A percentile compares a stretch with the other conserved stretches of the same genome.
Conservation (phyloP, 1,140 invertebrate genomes). For the Pentalonia nigronervosa region DNA sequence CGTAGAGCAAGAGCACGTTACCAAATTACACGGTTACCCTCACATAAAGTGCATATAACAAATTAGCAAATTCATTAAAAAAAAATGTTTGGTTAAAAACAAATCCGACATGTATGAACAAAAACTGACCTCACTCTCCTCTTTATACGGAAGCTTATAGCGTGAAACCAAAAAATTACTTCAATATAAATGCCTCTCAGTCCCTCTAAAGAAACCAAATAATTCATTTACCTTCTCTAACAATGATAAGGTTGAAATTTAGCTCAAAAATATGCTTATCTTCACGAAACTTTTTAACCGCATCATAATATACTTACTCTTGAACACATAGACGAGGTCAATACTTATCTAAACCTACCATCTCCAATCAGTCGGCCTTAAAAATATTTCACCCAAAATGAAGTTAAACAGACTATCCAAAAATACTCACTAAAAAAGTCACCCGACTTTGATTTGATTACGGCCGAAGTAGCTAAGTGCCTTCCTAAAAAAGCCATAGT, state of each 20-base stretch:
- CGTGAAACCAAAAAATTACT: background rate
- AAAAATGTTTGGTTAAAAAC: background rate
- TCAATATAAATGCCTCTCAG: background rate
- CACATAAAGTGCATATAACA: too few relatives aligned
- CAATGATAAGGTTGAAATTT: background rate
- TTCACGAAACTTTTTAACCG: background rate
- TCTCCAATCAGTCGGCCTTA: background rate
- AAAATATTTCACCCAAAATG: background rate
- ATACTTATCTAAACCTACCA: background rate
- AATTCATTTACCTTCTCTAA: background rate
- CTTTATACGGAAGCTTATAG: background rate
- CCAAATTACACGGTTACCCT: too few relatives aligned
- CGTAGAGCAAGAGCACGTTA: too few relatives aligned
- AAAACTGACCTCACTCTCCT: background rate
- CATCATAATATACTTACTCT: background rate
- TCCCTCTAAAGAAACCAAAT: background rate
- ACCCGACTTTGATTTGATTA: too few relatives aligned
- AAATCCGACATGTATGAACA: background rate
- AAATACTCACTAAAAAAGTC: too few relatives aligned
- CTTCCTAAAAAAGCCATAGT: constrained; percentile 61
- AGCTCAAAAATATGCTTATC: background rate
- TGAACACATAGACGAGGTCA: background rate
- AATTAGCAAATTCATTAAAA: background rate
- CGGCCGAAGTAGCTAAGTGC: constrained; percentile 63
- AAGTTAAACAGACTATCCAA: constrained; percentile 62